Base-by-base conservation (phyloP, 2,888 invertebrate species). In the Proisotoma minuta region DNA sequence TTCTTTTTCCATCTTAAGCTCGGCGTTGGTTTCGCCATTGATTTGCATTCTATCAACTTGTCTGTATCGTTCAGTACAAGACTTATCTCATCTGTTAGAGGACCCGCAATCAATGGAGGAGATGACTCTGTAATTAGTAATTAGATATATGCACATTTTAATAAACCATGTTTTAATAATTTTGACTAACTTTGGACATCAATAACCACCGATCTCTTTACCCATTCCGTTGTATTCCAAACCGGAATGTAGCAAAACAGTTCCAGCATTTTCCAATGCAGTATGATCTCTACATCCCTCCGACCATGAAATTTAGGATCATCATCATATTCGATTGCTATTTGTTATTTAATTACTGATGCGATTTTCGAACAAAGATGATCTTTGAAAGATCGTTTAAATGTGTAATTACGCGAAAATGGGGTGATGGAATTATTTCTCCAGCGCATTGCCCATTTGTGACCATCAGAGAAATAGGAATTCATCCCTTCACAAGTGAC, bases 221-320 rank as follows among this genome's bases (percentile, higher is more conserved):
- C 61, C 68, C 68, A 70, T 1, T 53, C 43, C 0, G 66, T 58
- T 5, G 70, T 50, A 48, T 70, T 70, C 70, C 70, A 70, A 29
- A 70, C 59, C 22, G 70, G 70, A 23, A 64, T 65, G 29, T 56
- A 61, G 51, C 70, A 70, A 47, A 43, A 61, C 1, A 66, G 2
- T 4, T 54, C 59, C 2, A 57, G 28, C 68, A 70, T 70, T n/a
- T 59, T 65, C 20, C 28, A 27, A 1, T 43, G n/a, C 12, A 62
- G 47, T 20, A 8, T 40, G 12, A 62, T 15, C 1, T 62, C 52
- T 23, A 29, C 26, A 52, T 28, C 43, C 28, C 57, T 34, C 1
- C 51, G 39, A 1, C 57, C 57, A 27, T 57, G 51, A 28, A 50
- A 40, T 27, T 47, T 28, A 3, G 27, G 15, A 57, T 52, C 52